Percentiles rank a stretch among this genome's conserved stretches.
Evolutionary conservation across 2,113 vertebrate genomes (phyloP).

Genomic region (Argyrosomus japonicus): DNA sequence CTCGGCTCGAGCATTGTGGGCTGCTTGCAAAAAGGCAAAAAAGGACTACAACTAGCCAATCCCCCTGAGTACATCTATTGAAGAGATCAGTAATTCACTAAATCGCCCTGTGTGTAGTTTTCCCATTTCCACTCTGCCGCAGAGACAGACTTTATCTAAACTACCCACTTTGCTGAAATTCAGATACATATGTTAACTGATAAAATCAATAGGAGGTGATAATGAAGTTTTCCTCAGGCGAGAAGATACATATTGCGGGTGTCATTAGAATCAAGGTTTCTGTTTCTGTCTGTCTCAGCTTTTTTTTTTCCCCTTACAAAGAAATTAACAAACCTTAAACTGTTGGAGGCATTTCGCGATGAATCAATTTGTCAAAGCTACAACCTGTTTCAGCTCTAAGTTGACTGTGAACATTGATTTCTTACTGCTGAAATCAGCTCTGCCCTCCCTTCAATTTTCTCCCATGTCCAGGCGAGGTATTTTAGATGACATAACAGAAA

Average conservation of each 20-base stretch:
- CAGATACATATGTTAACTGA: slow-evolving; percentile 6
- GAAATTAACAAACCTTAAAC: slow-evolving; percentile 27
- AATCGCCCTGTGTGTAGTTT: slow-evolving; percentile 25
- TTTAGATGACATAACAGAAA: slow-evolving; percentile 68
- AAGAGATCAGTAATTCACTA: slow-evolving; percentile 42
- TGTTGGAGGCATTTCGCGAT: slow-evolving; percentile 43
- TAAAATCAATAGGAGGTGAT: slow-evolving; percentile 53
- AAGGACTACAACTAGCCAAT: slow-evolving; percentile 31
- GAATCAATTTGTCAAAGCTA: slow-evolving; percentile 64
- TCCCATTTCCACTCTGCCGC: slow-evolving; percentile 19
- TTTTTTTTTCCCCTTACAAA: slow-evolving; percentile 24
- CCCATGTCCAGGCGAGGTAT: slow-evolving; percentile 47
- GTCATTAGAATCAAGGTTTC: slow-evolving; percentile 12
- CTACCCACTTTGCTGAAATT: slow-evolving; percentile 24
- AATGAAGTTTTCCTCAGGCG: slow-evolving; percentile 22
- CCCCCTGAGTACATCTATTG: slow-evolving; percentile 35
- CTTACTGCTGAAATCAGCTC: slow-evolving; percentile 60
- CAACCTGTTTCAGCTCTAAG: slow-evolving; percentile 56
- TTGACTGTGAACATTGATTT: slow-evolving; percentile 68
- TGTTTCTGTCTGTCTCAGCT: slow-evolving; percentile 29
- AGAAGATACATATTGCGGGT: not conserved
- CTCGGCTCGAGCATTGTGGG: slow-evolving; percentile 50
- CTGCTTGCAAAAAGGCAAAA: slow-evolving; percentile 49
- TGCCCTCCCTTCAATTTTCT: slow-evolving; percentile 37
- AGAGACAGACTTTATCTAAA: slow-evolving; percentile 10